phyloP scores from a whole-genome alignment of 2,113 vertebrate genomes.

The Dipodomys stephensi region DNA sequence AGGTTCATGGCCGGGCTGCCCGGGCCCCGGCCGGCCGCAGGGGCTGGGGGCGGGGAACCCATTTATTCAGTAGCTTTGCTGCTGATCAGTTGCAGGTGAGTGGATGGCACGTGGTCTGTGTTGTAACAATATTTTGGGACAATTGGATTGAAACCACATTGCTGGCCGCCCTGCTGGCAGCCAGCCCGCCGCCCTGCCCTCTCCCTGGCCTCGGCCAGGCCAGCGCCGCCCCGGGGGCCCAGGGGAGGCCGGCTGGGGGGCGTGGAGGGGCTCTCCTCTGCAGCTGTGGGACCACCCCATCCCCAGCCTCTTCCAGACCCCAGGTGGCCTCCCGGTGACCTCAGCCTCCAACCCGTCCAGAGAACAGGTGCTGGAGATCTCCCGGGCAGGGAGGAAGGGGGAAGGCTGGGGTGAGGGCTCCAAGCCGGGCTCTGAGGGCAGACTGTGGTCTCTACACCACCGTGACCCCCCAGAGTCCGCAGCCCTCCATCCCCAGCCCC shows the following conservation, averaged over 20 bases:
- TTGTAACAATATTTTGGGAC: conserved; percentile 80
- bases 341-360: background rate
- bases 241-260: too few relatives aligned
- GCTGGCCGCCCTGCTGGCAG: conserved; percentile 52
- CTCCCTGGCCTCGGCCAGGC: conserved; percentile 50
- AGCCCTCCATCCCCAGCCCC: too few relatives aligned
- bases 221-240: background rate
- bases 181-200: conserved; percentile 44
- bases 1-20: background rate
- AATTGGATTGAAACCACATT: conserved; percentile 81
- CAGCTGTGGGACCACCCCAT: background rate
- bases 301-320: background rate
- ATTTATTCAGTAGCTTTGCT: conserved; percentile 74
- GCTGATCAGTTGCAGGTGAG: conserved; percentile 82
- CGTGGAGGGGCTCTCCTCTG: background rate
- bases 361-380: conserved; percentile 34
- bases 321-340: conserved; percentile 59
- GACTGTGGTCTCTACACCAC: too few relatives aligned
- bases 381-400: background rate
- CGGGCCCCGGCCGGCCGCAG: background rate
- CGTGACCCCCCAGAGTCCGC: fast-evolving
- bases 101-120: conserved; percentile 69
- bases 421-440: background rate
- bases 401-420: background rate
- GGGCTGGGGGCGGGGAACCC: background rate